A percentile compares a stretch with the other conserved stretches of the same genome.
These are phyloP conservation scores for Psilanteris sp. DNA, from an alignment of 1,140 invertebrate species.

Conservation along the genomic window DNA sequence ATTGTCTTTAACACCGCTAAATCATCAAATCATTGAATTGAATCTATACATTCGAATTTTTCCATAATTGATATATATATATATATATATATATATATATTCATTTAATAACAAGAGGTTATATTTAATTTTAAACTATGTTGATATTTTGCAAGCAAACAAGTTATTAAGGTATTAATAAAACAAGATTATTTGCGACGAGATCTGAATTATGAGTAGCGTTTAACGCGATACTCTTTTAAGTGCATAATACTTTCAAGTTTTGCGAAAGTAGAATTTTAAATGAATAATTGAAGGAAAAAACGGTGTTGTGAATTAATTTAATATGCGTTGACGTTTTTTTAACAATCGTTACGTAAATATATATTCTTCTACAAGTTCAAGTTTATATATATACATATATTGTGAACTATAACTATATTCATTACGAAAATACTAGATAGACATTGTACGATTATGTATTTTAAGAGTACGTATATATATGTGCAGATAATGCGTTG, in stretches of 20 bases:
- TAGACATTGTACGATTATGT: too few relatives aligned
- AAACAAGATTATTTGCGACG: constrained; percentile 59
- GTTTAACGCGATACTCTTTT: constrained; percentile 57
- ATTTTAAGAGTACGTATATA: too few relatives aligned
- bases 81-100: too few relatives aligned
- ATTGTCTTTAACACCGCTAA: not conserved
- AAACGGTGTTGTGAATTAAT: constrained; percentile 27
- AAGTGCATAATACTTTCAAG: constrained; percentile 40
- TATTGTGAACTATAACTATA: too few relatives aligned
- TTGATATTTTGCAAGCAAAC: constrained; percentile 32
- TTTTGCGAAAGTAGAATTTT: constrained; percentile 40
- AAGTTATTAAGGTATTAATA: constrained; percentile 46
- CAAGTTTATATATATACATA: too few relatives aligned
- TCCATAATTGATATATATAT: not conserved
- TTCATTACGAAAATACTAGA: too few relatives aligned
- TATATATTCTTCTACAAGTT: too few relatives aligned
- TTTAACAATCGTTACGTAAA: not conserved
- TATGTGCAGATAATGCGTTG: too few relatives aligned
- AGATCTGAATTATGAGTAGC: constrained; percentile 50
- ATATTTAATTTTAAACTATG: constrained; percentile 41
- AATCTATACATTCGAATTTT: too few relatives aligned
- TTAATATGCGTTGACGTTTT: too few relatives aligned
- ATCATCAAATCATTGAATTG: too few relatives aligned
- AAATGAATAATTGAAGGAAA: constrained; percentile 33
- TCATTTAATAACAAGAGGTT: constrained; percentile 18